A percentile compares a stretch with the other conserved stretches of the same genome.
Conservation (phyloP, 2,797 vertebrate species). For the Sebastes nivosus region DNA sequence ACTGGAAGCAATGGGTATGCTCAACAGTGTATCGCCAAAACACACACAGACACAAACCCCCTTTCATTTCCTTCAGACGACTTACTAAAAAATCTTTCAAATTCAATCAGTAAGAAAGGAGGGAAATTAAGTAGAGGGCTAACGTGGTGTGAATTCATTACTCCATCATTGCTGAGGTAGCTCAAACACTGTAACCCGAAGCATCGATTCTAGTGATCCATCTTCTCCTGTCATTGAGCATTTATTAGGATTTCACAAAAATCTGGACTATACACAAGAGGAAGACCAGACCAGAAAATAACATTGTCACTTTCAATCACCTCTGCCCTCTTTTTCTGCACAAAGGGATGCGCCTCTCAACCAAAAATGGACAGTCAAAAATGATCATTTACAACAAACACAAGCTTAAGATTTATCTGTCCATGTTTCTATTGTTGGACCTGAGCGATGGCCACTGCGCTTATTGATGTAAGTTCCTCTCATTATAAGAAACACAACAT, state of each 20-base stretch:
- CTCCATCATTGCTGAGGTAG: constrained; percentile 53
- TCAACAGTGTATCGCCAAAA: constrained; percentile 42
- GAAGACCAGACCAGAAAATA: constrained; percentile 62
- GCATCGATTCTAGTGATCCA: constrained; percentile 67
- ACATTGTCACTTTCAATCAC: constrained; percentile 77
- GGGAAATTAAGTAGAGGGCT: constrained; percentile 57
- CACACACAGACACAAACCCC: constrained; percentile 34
- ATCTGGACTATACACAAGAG: constrained; percentile 38
- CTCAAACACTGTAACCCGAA: constrained; percentile 57
- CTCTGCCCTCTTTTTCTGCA: constrained; percentile 26
- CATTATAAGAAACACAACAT: background rate
- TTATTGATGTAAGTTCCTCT: constrained; percentile 24
- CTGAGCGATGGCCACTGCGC: constrained; percentile 3
- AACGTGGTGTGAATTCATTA: constrained; percentile 72
- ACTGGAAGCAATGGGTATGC: constrained; percentile 48
- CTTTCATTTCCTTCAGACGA: constrained; percentile 51
- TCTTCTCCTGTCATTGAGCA: constrained; percentile 73
- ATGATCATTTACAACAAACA: constrained; percentile 46
- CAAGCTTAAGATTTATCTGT: constrained; percentile 7
- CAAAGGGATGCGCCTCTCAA: constrained; percentile 26
- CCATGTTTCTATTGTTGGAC: background rate
- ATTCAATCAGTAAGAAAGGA: constrained; percentile 74
- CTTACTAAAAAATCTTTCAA: constrained; percentile 71
- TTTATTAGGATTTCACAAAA: constrained; percentile 73
- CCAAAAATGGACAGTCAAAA: constrained; percentile 25